phyloP scores from a whole-genome alignment of 2,113 vertebrate species.

The Todiramphus chloris region DNA sequence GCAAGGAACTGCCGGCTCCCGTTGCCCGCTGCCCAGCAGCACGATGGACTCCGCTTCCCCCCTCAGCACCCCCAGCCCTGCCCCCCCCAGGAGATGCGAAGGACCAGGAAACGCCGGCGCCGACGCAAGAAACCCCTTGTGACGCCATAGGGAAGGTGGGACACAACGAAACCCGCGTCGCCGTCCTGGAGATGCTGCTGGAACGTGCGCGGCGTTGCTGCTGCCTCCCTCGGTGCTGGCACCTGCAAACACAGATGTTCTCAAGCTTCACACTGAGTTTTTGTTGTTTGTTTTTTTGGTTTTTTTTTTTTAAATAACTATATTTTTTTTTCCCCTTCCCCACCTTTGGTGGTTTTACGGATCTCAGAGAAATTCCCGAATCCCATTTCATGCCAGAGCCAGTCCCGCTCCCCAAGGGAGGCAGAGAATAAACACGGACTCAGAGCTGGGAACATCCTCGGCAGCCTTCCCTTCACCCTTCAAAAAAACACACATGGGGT shows the following conservation, averaged over 20 bases:
- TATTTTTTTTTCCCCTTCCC: neutral
- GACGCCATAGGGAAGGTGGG: fast-evolving
- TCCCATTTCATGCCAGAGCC: fast-evolving
- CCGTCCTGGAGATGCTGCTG: fast-evolving
- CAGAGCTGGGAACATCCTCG: neutral
- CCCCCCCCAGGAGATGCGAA: fast-evolving
- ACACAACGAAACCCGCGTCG: fast-evolving
- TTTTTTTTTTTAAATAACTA: neutral
- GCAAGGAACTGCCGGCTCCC: neutral
- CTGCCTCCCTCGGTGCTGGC: neutral
- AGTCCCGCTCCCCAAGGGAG: fast-evolving
- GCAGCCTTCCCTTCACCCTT: no score
- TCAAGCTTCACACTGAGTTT: neutral
- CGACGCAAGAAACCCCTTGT: neutral
- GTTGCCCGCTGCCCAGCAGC: fast-evolving
- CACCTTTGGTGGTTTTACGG: neutral
- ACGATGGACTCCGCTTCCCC: neutral
- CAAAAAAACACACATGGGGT: neutral
- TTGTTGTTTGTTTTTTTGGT: no score
- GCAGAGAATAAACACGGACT: fast-evolving
- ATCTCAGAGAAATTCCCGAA: neutral
- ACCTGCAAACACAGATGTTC: neutral
- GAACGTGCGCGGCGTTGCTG: neutral
- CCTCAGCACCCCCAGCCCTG: neutral
- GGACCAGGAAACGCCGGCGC: neutral